Percentiles rank a stretch among this genome's conserved stretches.
Evolutionary conservation across 2,113 vertebrate genomes (phyloP).

Genomic region (Xerus inauris): DNA sequence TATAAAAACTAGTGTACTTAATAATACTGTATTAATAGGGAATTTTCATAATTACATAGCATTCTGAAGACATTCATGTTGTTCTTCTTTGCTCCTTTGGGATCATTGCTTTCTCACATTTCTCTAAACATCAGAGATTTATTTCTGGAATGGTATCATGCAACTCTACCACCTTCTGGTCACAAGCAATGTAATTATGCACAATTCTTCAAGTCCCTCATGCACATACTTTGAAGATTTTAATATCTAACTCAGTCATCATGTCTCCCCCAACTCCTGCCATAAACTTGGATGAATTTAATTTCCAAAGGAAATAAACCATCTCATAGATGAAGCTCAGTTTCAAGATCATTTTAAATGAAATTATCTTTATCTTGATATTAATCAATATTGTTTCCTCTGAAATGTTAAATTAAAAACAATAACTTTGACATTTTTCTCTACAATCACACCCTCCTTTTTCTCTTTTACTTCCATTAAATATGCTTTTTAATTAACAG

Average conservation of each 20-base stretch:
- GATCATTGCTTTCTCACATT: background rate
- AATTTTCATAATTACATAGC: background rate
- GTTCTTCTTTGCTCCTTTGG: background rate
- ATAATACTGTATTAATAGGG: background rate
- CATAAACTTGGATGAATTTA: conserved; percentile 32
- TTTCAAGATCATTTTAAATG: conserved; percentile 28
- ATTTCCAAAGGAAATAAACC: conserved; percentile 10
- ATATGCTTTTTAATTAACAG: background rate
- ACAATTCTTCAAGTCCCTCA: background rate
- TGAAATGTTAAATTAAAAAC: background rate
- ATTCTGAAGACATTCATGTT: background rate
- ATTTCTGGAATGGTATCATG: background rate
- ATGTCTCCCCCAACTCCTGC: background rate
- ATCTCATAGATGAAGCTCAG: background rate
- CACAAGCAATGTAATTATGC: background rate
- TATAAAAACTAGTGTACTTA: background rate
- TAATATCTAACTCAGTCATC: background rate
- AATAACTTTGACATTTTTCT: background rate
- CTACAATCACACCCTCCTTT: background rate
- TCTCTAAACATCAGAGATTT: conserved; percentile 14
- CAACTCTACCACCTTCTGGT: background rate
- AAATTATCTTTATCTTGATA: conserved; percentile 11
- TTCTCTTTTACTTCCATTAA: background rate
- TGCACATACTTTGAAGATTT: background rate
- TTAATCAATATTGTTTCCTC: background rate